Evolutionary conservation across 2,113 vertebrate genomes (phyloP).

Genomic region (Chrysochloris asiatica): DNA sequence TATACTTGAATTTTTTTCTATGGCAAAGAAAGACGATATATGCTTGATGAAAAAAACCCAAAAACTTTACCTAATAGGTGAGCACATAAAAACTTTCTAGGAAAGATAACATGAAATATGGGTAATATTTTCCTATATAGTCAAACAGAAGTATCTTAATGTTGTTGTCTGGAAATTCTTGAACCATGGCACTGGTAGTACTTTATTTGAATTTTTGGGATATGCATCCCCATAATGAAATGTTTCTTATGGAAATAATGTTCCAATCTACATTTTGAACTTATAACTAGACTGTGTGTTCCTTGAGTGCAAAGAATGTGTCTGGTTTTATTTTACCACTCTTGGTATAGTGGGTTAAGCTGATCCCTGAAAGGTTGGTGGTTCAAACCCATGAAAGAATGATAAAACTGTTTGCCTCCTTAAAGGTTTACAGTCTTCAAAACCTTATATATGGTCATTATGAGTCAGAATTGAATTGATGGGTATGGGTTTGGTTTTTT

Average conservation of each 20-base stretch:
- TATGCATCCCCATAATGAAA: not conserved
- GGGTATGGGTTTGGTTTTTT: no score
- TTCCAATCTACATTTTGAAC: not conserved
- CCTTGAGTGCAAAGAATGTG: not conserved
- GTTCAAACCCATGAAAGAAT: no score
- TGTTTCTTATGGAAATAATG: not conserved
- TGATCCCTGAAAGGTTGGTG: no score
- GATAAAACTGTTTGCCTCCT: no score
- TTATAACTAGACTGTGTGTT: not conserved
- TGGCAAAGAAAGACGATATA: not conserved
- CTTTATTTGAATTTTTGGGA: not conserved
- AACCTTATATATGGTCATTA: no score
- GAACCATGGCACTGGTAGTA: not conserved
- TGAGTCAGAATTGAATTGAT: no score
- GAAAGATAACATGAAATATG: not conserved
- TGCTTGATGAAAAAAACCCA: not conserved
- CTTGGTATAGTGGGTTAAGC: no score
- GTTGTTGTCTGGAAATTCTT: not conserved
- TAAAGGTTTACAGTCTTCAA: no score
- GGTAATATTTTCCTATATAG: not conserved
- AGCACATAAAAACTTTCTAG: not conserved
- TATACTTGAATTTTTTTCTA: no score
- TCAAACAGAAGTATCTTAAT: slow-evolving; percentile 12
- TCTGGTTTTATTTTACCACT: not conserved
- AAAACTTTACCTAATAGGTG: not conserved